Evolutionary conservation across 2,113 vertebrate genomes (phyloP).

Genomic region (Pteropus alecto): DNA sequence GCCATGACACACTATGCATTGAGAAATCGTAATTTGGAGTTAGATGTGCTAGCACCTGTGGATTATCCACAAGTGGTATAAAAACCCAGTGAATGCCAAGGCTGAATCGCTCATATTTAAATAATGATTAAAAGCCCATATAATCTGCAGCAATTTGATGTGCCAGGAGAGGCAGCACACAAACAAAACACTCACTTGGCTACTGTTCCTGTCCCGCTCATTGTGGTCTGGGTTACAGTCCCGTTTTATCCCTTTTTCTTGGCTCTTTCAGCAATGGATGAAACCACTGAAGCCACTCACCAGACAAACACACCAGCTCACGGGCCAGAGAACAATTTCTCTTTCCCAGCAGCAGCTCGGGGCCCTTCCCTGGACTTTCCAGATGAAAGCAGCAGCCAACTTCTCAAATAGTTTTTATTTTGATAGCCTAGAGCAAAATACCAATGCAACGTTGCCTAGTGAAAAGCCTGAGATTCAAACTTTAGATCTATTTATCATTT

Average conservation of each 20-base stretch:
- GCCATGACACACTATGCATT: not conserved
- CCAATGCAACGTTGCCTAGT: not conserved
- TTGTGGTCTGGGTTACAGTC: conserved; percentile 23
- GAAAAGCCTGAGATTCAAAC: not conserved
- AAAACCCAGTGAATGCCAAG: not conserved
- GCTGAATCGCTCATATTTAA: not conserved
- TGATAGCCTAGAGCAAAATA: conserved; percentile 32
- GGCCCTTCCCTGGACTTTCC: conserved; percentile 38
- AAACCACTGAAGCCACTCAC: conserved; percentile 64
- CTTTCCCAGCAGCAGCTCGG: conserved; percentile 59
- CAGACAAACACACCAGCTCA: conserved; percentile 39
- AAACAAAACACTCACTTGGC: conserved; percentile 23
- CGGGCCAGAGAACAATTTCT: conserved; percentile 50
- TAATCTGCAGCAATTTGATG: not conserved
- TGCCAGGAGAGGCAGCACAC: not conserved
- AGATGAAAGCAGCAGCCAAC: not conserved
- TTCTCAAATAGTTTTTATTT: conserved; percentile 15
- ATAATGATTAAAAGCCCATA: not conserved
- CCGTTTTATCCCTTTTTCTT: conserved; percentile 43
- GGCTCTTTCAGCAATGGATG: conserved; percentile 30
- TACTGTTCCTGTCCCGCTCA: not conserved
- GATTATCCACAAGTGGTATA: not conserved
- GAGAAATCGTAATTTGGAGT: not conserved
- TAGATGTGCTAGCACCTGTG: not conserved
- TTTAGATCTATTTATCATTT: not conserved